A percentile compares a stretch with the other conserved stretches of the same genome.
Evolutionary conservation across 2,888 invertebrate genomes (phyloP).

Genomic region (Nemoura dubitans): DNA sequence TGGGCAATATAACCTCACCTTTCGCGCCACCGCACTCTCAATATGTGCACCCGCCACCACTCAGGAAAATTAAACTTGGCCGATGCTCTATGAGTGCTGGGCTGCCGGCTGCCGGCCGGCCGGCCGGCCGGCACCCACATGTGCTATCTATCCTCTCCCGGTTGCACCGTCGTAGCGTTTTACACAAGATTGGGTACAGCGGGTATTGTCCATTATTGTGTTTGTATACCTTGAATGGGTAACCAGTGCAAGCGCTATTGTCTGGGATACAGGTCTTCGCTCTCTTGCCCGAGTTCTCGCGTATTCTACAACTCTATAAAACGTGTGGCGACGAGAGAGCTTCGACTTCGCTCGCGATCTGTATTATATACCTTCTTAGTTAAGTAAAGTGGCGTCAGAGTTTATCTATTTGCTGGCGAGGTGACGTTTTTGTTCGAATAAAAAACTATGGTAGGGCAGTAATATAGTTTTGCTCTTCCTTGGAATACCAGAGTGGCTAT

Average conservation of each 20-base stretch:
- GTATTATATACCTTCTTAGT: too few species aligned
- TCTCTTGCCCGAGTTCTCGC: neutral
- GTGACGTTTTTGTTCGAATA: neutral
- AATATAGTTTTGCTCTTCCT: neutral
- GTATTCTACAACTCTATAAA: neutral
- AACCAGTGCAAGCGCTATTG: neutral
- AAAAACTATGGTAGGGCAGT: neutral
- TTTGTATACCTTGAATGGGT: neutral
- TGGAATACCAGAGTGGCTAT: neutral
- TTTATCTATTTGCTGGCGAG: neutral
- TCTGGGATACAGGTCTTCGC: neutral
- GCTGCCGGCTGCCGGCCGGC: neutral
- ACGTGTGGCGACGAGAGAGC: neutral
- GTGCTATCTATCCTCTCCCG: too few species aligned
- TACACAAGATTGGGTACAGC: slow-evolving; percentile 4
- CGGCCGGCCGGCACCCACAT: too few species aligned
- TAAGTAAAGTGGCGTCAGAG: neutral
- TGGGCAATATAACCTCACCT: neutral
- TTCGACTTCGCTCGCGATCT: neutral
- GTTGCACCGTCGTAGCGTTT: neutral
- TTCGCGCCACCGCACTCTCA: neutral
- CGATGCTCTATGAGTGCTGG: slow-evolving; percentile 4
- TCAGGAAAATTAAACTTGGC: neutral
- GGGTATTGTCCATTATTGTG: slow-evolving; percentile 3
- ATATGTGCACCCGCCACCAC: slow-evolving; percentile 3